Evolutionary conservation across 2,113 vertebrate genomes (phyloP).

Genomic region (Lutjanus erythropterus): DNA sequence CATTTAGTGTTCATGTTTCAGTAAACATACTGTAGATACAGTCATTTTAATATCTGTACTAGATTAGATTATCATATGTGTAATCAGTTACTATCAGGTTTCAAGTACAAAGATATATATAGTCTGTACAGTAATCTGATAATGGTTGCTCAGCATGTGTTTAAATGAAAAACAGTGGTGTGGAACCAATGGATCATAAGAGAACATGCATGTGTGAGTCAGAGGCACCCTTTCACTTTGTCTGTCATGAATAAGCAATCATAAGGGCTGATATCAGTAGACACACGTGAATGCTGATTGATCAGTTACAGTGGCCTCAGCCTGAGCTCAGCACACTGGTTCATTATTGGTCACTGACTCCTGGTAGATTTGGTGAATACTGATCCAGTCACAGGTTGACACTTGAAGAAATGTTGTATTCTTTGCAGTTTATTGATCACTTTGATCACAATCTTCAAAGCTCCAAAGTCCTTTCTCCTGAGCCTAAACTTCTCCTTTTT

Average conservation of each 20-base stretch:
- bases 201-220: background rate
- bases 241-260: constrained; percentile 7
- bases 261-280: background rate
- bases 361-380: background rate
- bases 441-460: background rate
- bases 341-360: constrained; percentile 16
- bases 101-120: background rate
- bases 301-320: background rate
- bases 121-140: background rate
- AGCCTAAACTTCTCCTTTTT: background rate
- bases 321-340: background rate
- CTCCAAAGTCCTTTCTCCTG: background rate
- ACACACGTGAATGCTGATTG: background rate
- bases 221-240: constrained; percentile 7
- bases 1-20: background rate
- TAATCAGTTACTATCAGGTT: background rate
- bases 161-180: background rate
- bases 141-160: background rate
- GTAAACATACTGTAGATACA: background rate
- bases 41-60: background rate
- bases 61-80: background rate
- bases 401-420: background rate
- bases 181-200: background rate
- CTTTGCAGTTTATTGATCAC: background rate
- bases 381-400: background rate